A percentile compares a stretch with the other conserved stretches of the same genome.
Evolutionary conservation across 2,888 invertebrate species (phyloP).

Genomic region (Papilio gigon): DNA sequence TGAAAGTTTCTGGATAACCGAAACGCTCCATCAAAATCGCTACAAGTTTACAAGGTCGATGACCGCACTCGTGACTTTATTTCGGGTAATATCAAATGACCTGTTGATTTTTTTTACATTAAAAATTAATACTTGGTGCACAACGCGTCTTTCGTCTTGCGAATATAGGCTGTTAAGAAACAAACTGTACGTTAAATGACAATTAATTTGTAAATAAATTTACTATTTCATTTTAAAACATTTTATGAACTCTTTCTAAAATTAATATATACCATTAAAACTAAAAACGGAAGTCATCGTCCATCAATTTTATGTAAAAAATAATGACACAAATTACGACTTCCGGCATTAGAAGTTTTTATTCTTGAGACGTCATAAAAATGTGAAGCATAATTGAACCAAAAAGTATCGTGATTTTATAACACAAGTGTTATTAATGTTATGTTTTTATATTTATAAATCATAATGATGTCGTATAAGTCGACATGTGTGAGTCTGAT

Average conservation of each 20-base stretch:
- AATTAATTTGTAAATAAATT: background rate
- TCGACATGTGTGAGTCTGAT: slow-evolving; percentile 22
- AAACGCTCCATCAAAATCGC: slow-evolving; percentile 37
- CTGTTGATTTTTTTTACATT: background rate
- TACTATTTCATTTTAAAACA: background rate
- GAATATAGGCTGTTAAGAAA: too few species aligned
- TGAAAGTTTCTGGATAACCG: slow-evolving; percentile 39
- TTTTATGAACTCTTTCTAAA: background rate
- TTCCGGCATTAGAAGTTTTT: slow-evolving; percentile 26
- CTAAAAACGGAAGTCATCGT: background rate
- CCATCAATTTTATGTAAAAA: slow-evolving; percentile 17
- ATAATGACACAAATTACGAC: slow-evolving; percentile 22
- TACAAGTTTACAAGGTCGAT: slow-evolving; percentile 21
- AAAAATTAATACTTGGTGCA: background rate
- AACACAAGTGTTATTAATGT: slow-evolving; percentile 31
- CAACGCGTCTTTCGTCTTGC: background rate
- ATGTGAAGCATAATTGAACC: slow-evolving; percentile 23
- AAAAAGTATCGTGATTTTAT: slow-evolving; percentile 31
- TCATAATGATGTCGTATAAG: slow-evolving; percentile 12
- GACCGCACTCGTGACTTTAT: slow-evolving; percentile 29
- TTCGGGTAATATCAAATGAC: slow-evolving; percentile 1
- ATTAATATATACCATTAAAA: background rate
- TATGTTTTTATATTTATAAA: slow-evolving; percentile 33
- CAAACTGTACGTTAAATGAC: background rate
- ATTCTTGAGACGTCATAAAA: slow-evolving; percentile 21